Evolutionary conservation across 2,797 vertebrate species (phyloP).

Genomic region (Chelidonichthys spinosus): DNA sequence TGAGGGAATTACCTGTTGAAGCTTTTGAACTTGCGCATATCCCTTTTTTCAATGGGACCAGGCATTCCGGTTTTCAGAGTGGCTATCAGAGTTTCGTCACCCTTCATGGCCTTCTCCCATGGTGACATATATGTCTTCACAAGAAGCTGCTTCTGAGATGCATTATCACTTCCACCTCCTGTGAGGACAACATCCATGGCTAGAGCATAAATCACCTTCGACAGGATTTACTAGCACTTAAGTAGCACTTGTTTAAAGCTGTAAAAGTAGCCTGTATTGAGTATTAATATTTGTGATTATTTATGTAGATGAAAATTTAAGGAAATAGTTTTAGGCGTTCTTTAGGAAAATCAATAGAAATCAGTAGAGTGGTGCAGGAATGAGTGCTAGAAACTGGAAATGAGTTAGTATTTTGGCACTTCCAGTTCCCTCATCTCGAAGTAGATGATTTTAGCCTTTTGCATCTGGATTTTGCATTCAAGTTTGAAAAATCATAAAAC

Average conservation of each 20-base stretch:
- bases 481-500: no score
- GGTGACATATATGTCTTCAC: constrained; percentile 93
- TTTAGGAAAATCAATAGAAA: neutral
- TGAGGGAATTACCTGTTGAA: constrained; percentile 92
- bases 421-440: no score
- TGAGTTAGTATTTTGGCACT: no score
- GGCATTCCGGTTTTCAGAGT: constrained; percentile 87
- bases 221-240: neutral
- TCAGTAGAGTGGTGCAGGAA: no score
- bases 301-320: neutral
- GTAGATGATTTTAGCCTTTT: no score
- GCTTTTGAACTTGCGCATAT: constrained; percentile 88
- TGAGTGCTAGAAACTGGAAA: no score
- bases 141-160: constrained; percentile 44
- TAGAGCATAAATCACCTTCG: neutral
- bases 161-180: constrained; percentile 60
- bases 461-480: no score
- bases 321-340: neutral
- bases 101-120: constrained; percentile 97
- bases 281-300: neutral
- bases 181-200: constrained; percentile 15
- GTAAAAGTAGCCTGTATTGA: neutral
- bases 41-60: constrained; percentile 80
- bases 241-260: constrained; percentile 1
- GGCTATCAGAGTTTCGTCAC: constrained; percentile 89